Evolutionary conservation across 2,797 vertebrate genomes (phyloP).

Genomic region (Helarctos malayanus): DNA sequence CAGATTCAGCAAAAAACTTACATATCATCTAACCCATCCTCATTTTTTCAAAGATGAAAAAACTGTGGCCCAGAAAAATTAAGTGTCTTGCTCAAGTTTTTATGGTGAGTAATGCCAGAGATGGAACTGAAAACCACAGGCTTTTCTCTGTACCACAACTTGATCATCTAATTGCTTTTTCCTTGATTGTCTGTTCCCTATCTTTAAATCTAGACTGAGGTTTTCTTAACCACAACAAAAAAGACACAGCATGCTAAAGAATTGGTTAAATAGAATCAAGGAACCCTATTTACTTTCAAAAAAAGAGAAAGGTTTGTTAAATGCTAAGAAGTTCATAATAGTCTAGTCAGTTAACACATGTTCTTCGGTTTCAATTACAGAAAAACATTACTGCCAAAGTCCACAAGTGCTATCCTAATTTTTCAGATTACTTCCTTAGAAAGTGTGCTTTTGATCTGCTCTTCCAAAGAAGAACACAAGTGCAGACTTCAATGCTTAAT

Average conservation of each 20-base stretch:
- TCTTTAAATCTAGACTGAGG: slow-evolving; percentile 65
- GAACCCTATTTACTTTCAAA: slow-evolving; percentile 74
- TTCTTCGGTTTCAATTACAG: slow-evolving; percentile 87
- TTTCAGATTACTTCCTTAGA: slow-evolving; percentile 91
- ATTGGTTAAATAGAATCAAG: slow-evolving; percentile 83
- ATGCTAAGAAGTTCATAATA: slow-evolving; percentile 87
- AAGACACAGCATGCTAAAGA: slow-evolving; percentile 86
- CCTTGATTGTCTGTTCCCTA: slow-evolving; percentile 59
- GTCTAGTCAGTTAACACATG: slow-evolving; percentile 85
- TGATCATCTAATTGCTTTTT: slow-evolving; percentile 68
- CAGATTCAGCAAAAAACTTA: slow-evolving; percentile 18
- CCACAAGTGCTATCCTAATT: slow-evolving; percentile 89
- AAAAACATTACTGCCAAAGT: slow-evolving; percentile 86
- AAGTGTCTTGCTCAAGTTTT: slow-evolving; percentile 35
- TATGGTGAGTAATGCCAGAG: neutral
- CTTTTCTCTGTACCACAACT: slow-evolving; percentile 31
- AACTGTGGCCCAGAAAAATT: slow-evolving; percentile 16
- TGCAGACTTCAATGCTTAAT: slow-evolving; percentile 92
- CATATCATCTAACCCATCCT: neutral
- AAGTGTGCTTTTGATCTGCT: slow-evolving; percentile 89
- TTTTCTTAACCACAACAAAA: slow-evolving; percentile 84
- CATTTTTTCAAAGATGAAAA: slow-evolving; percentile 46
- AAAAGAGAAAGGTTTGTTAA: slow-evolving; percentile 86
- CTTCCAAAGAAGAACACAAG: slow-evolving; percentile 91
- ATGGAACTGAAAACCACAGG: neutral